Percentiles rank a stretch among this genome's conserved stretches.
phyloP scores from a whole-genome alignment of 2,888 invertebrate genomes.

The Ophioninae sp. region DNA sequence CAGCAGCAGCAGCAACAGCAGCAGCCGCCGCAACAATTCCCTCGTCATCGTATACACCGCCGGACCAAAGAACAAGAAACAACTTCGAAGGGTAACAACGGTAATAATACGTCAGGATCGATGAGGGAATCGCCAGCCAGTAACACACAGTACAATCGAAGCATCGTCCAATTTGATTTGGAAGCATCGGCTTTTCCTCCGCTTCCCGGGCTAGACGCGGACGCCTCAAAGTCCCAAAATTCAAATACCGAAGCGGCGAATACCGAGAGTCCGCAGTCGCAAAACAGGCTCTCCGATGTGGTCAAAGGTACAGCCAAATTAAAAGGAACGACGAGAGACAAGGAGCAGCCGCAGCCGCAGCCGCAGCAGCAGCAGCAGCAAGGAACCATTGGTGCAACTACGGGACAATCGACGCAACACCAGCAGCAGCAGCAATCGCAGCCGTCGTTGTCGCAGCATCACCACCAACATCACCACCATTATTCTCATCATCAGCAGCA shows the following conservation, averaged over 20 bases:
- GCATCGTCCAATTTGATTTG: slow-evolving; percentile 87
- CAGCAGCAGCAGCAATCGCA: slow-evolving; percentile 57
- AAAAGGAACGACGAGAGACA: slow-evolving; percentile 81
- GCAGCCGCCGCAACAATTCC: slow-evolving; percentile 72
- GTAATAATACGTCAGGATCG: slow-evolving; percentile 73
- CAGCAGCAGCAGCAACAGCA: slow-evolving; percentile 66
- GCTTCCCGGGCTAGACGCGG: slow-evolving; percentile 85
- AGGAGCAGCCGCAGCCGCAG: slow-evolving; percentile 66
- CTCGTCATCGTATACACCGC: slow-evolving; percentile 79
- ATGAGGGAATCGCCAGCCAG: slow-evolving; percentile 74
- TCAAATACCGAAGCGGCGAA: slow-evolving; percentile 70
- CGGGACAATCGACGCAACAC: slow-evolving; percentile 50
- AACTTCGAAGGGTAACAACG: slow-evolving; percentile 74
- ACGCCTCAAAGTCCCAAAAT: slow-evolving; percentile 74
- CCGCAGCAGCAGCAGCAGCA: slow-evolving; percentile 65
- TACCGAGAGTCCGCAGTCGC: slow-evolving; percentile 78
- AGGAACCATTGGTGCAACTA: slow-evolving; percentile 69
- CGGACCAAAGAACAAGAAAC: slow-evolving; percentile 79
- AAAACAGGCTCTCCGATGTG: slow-evolving; percentile 89
- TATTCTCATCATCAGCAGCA: slow-evolving; percentile 46
- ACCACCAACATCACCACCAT: background rate
- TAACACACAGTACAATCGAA: slow-evolving; percentile 80
- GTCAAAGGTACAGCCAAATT: slow-evolving; percentile 88
- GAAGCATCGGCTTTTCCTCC: slow-evolving; percentile 92
- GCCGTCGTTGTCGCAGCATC: slow-evolving; percentile 51